phyloP scores from a whole-genome alignment of 2,888 invertebrate genomes.

The Nemotelus nigrinus region DNA sequence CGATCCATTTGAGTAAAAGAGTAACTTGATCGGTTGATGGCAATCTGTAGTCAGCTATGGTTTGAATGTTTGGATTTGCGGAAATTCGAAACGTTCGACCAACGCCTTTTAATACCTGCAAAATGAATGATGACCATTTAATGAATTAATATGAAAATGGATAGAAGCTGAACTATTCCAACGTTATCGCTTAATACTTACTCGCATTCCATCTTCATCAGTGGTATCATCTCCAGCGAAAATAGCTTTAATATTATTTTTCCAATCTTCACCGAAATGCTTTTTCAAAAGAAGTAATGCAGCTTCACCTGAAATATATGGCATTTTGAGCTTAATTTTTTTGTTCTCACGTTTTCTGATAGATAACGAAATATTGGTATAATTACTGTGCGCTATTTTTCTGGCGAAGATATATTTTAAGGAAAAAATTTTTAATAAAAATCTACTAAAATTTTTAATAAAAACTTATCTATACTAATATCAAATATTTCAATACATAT shows the following conservation, averaged over 20 bases:
- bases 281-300: constrained; percentile 77
- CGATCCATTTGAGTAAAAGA: constrained; percentile 77
- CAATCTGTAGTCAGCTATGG: constrained; percentile 76
- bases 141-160: constrained; percentile 22
- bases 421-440: no score
- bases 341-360: no score
- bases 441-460: no score
- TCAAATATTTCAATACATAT: no score
- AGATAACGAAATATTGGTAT: no score
- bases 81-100: constrained; percentile 81
- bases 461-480: no score
- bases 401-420: no score
- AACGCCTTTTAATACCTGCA: constrained; percentile 75
- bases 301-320: constrained; percentile 67
- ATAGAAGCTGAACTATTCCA: not conserved
- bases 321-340: no score
- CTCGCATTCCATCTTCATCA: constrained; percentile 91
- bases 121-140: not conserved
- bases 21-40: constrained; percentile 77
- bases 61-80: constrained; percentile 73
- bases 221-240: constrained; percentile 90
- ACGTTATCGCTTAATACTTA: constrained; percentile 58
- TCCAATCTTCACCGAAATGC: constrained; percentile 78
- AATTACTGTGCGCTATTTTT: no score
- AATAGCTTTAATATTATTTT: constrained; percentile 72